Evolutionary conservation across 2,113 vertebrate species (phyloP).

Genomic region (Pteruthius melanotis): DNA sequence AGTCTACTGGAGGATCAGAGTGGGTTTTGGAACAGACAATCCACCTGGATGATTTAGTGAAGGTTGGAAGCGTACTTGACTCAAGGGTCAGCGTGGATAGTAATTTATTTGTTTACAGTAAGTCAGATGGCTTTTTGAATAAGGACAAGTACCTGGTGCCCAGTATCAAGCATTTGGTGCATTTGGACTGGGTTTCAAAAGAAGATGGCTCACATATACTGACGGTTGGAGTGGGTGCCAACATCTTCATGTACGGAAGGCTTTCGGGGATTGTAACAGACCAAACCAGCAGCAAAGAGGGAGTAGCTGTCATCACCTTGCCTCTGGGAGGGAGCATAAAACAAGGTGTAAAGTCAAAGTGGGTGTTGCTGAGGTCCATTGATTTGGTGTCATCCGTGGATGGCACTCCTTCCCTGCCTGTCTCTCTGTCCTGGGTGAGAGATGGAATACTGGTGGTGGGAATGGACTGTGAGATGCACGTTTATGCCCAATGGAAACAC

Average conservation of each 20-base stretch:
- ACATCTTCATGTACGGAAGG: conserved; percentile 97
- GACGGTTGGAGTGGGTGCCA: conserved; percentile 94
- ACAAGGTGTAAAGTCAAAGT: conserved; percentile 93
- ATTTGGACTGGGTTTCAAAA: conserved; percentile 98
- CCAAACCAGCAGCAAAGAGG: conserved; percentile 89
- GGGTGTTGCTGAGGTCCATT: conserved; percentile 91
- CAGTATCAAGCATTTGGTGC: conserved; percentile 95
- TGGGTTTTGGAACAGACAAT: conserved; percentile 98
- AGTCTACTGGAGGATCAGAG: conserved; percentile 96
- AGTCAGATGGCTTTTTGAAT: conserved; percentile 88
- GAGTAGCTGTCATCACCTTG: conserved; percentile 92
- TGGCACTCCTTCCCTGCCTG: conserved; percentile 92
- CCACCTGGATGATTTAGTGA: conserved; percentile 90
- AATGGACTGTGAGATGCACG: conserved; percentile 99
- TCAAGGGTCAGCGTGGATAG: conserved; percentile 94
- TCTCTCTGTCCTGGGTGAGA: conserved; percentile 96
- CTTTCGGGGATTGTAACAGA: conserved; percentile 94
- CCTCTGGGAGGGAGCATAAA: conserved; percentile 98
- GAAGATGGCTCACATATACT: conserved; percentile 98
- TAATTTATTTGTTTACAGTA: conserved; percentile 97
- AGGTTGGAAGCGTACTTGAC: conserved; percentile 86
- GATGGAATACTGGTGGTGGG: conserved; percentile 97
- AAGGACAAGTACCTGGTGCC: conserved; percentile 84
- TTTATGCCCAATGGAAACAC: conserved; percentile 97
- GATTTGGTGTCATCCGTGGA: conserved; percentile 94